Percentiles rank a stretch among this genome's conserved stretches.
phyloP scores from a whole-genome alignment of 92 coral and sea anemone genomes.

The Epizoanthus illoricatus region DNA sequence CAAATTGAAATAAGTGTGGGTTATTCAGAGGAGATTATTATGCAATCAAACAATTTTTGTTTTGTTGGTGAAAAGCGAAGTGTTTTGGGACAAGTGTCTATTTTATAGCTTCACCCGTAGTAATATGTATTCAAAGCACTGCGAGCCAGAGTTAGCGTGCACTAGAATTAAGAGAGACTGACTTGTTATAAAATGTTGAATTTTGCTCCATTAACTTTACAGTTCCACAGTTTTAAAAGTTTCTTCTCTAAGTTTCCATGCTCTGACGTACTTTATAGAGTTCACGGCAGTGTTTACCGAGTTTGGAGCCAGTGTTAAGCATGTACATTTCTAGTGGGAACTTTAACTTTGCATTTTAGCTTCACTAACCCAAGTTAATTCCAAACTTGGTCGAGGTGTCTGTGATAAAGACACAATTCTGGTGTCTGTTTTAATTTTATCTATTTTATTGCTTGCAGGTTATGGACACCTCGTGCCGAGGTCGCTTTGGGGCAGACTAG shows the following conservation, averaged over 20 bases:
- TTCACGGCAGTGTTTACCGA: no score
- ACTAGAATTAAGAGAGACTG: no score
- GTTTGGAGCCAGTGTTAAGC: no score
- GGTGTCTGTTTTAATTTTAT: neutral
- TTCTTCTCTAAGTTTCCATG: no score
- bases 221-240: no score
- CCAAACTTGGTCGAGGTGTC: neutral
- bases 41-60: neutral
- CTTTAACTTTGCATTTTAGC: no score
- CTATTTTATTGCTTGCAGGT: constrained; percentile 58
- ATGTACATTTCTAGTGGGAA: no score
- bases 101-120: neutral
- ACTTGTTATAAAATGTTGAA: no score
- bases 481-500: constrained; percentile 65
- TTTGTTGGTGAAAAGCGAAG: neutral
- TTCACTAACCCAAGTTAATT: no score
- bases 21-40: neutral
- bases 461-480: constrained; percentile 94
- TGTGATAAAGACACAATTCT: neutral
- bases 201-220: no score
- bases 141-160: neutral
- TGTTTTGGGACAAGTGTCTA: neutral
- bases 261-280: no score
- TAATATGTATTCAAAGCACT: neutral
- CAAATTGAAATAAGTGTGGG: neutral